Conservation (phyloP, 2,113 vertebrate genomes). For the Gymnorhina tibicen region DNA sequence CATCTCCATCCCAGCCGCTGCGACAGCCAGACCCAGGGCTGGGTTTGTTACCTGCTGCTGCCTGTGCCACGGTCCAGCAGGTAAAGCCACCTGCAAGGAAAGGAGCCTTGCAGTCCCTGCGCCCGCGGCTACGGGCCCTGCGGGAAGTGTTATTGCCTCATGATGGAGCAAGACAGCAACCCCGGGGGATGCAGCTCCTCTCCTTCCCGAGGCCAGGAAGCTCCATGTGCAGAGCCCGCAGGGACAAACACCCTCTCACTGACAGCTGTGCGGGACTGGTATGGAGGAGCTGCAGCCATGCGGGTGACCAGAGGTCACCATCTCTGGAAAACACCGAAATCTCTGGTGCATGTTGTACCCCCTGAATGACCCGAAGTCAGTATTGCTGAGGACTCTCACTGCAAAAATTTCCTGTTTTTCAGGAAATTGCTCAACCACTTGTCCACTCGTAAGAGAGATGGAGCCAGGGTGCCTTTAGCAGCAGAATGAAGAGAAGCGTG, state of each 20-base stretch:
- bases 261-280: background rate
- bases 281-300: background rate
- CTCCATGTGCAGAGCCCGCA: accelerated
- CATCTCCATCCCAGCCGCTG: background rate
- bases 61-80: accelerated
- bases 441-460: background rate
- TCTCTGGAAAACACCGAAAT: background rate
- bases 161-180: background rate
- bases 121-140: accelerated
- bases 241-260: background rate
- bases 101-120: accelerated
- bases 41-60: background rate
- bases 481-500: accelerated
- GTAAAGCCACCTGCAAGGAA: background rate
- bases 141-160: accelerated
- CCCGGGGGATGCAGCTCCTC: background rate
- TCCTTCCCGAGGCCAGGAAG: accelerated
- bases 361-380: background rate
- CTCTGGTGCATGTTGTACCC: background rate
- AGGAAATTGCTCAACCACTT: background rate
- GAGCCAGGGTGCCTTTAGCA: background rate
- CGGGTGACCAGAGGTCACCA: background rate
- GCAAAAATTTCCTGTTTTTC: background rate
- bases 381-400: background rate
- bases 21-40: background rate